Base-by-base conservation (phyloP, 2,113 vertebrate genomes). In the Ardeotis arabs region DNA sequence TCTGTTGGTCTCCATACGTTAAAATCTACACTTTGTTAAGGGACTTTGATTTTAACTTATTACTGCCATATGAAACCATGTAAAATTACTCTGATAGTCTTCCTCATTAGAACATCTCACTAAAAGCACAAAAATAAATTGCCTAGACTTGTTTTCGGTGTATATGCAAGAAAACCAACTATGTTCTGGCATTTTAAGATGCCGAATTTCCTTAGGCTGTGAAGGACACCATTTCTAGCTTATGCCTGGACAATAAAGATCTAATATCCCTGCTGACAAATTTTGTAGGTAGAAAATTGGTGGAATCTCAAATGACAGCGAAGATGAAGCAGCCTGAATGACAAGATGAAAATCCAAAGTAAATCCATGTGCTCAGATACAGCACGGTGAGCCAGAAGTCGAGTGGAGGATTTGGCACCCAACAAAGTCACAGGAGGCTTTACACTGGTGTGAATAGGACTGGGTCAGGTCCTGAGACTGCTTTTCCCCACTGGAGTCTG, bases 121-220 rank as follows among this genome's bases (percentile, higher is more conserved):
- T 67, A 74, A 91, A 68, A 29, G 16, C 12, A 56, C 3, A 76
- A 41, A 68, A 73, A 58, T 12, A 6, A 62, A 86, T 49, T 8
- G 3, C 2, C 5, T 27, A 56, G 39, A 29, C 9, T 83, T 52
- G 5, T 44, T 88, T 83, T 53, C 44, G 60, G 19, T 3, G 6
- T 28, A 12, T 11, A 16, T 25, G 47, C 22, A 35, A 45, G 58
- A 75, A 94, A 84, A 1, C 6, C 2, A 79, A 3, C 4, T n/a
- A 10, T 76, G 6, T 90, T 44, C 35, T 35, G 35, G 35, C 35
- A 35, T 35, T 35, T 35, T 35, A 68, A 78, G 79, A 14, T 35
- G 7, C 9, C 24, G 58, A 9, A 77, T 37, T 55, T n/a, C 20
- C 4, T 72, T 60, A 22, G 0, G 0, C 9, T 81, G 3, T 28